phyloP scores from a whole-genome alignment of 2,113 vertebrate species.

The Anthoscopus minutus region DNA sequence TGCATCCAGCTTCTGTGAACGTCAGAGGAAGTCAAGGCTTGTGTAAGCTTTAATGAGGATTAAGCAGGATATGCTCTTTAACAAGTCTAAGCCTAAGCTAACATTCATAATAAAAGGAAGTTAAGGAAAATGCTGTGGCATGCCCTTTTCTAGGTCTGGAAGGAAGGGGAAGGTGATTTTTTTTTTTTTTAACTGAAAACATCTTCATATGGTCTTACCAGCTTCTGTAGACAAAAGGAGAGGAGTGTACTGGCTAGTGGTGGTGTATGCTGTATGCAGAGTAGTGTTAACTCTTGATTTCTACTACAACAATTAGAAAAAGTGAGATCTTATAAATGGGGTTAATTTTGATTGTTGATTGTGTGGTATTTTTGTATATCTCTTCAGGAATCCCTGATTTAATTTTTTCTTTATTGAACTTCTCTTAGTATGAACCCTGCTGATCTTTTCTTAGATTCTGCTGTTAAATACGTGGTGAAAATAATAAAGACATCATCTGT shows the following conservation, averaged over 20 bases:
- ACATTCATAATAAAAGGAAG: not conserved
- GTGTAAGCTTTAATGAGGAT: not conserved
- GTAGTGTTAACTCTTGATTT: conserved; percentile 14
- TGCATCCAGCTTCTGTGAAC: not conserved
- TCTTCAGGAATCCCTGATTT: not conserved
- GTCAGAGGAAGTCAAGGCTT: not conserved
- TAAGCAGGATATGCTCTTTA: not conserved
- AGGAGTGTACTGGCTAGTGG: not conserved
- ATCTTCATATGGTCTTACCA: conserved; percentile 3
- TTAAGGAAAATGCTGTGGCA: not conserved
- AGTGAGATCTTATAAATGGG: not conserved
- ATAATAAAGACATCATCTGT: not conserved
- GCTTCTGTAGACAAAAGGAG: not conserved
- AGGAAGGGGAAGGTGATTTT: not conserved
- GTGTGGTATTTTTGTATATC: not conserved
- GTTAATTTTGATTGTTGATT: not conserved
- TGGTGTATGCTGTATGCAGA: not conserved
- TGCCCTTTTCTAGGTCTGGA: not conserved
- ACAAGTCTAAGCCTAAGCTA: not conserved
- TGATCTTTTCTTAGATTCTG: not conserved
- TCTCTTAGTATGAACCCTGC: not conserved
- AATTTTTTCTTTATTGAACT: not conserved
- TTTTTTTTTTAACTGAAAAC: not conserved
- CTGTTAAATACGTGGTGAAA: not conserved
- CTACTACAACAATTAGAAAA: not conserved